Conservation (phyloP, 1,140 invertebrate species). For the Campodea augens region DNA sequence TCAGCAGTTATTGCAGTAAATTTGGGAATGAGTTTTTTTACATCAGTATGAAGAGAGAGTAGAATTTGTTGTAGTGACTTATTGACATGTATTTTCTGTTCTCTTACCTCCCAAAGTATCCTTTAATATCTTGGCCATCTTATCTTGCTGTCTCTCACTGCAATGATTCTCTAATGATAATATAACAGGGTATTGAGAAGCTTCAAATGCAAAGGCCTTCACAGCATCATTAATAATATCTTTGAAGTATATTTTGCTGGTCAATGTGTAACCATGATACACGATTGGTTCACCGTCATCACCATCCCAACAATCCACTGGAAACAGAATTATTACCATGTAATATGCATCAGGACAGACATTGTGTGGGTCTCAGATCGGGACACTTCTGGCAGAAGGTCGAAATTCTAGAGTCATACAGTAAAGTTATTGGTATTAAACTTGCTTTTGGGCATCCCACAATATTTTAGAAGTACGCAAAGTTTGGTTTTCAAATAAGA, state of each 20-base stretch:
- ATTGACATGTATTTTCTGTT: too few species aligned
- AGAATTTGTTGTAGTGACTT: not conserved
- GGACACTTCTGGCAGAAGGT: too few species aligned
- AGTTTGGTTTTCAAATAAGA: too few species aligned
- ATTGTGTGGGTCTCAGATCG: too few species aligned
- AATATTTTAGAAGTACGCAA: too few species aligned
- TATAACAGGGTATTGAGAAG: slow-evolving; percentile 32
- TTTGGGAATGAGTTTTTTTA: not conserved
- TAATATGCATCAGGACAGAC: not conserved
- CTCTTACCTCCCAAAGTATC: slow-evolving; percentile 29
- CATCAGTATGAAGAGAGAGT: not conserved
- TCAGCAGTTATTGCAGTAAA: not conserved
- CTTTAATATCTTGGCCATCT: slow-evolving; percentile 30
- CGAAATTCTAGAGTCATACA: too few species aligned
- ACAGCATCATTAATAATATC: slow-evolving; percentile 32
- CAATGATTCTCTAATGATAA: slow-evolving; percentile 39
- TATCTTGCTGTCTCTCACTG: slow-evolving; percentile 28
- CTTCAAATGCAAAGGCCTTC: slow-evolving; percentile 22
- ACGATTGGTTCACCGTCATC: slow-evolving; percentile 33
- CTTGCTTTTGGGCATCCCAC: too few species aligned
- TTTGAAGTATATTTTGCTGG: slow-evolving; percentile 31
- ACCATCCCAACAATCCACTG: slow-evolving; percentile 39
- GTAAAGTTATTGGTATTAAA: slow-evolving; percentile 4
- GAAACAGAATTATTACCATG: slow-evolving; percentile 13
- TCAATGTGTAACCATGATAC: slow-evolving; percentile 36